Base-by-base conservation (phyloP, 2,113 vertebrate genomes). In the Rhinolophus ferrumequinum region DNA sequence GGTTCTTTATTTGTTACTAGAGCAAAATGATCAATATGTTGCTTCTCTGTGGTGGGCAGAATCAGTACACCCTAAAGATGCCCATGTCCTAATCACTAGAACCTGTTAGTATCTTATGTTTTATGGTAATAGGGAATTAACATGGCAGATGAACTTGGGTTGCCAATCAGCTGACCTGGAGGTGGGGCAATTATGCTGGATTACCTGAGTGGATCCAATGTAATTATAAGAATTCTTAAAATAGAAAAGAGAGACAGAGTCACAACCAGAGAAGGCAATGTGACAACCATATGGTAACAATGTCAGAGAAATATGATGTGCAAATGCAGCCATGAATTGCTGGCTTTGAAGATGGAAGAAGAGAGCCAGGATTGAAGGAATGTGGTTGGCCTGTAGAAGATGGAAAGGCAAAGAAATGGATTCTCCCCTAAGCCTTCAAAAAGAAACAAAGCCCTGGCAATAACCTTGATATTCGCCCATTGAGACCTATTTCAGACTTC, bases 381-480 rank as follows among this genome's bases (percentile, higher is more conserved):
- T 7, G 12, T 18, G 1, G 0, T 0, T 24, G 26, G 4, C 24
- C 1, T 80, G 18, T 19, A 86, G 60, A 66, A 54, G 8, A 54
- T 11, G 11, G 13, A 38, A 69, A 15, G 2, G 6, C 18, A 5
- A 86, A 30, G 12, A 47, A 50, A 76, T 50, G 22, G 15, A 52
- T 82, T 66, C 0, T 56, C 19, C 10, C n/a, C 22, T 33, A 47
- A 58, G 41, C 1, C 8, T 60, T 94, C 19, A 62, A 18, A 84
- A 75, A 92, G 33, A 5, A 93, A 13, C 3, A 58, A 3, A 70
- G 3, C 7, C 19, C 13, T 90, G 16, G 28, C 6, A 41, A 66
- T 33, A 66, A 77, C 50, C 15, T 82, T n/a, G 26, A 22, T n/a
- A 56, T 75, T 35, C 24, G 1, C 14, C 30, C 52, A 76, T 4